A percentile compares a stretch with the other conserved stretches of the same genome.
Conservation (phyloP, 2,888 invertebrate genomes). For the Cenopis cana region DNA sequence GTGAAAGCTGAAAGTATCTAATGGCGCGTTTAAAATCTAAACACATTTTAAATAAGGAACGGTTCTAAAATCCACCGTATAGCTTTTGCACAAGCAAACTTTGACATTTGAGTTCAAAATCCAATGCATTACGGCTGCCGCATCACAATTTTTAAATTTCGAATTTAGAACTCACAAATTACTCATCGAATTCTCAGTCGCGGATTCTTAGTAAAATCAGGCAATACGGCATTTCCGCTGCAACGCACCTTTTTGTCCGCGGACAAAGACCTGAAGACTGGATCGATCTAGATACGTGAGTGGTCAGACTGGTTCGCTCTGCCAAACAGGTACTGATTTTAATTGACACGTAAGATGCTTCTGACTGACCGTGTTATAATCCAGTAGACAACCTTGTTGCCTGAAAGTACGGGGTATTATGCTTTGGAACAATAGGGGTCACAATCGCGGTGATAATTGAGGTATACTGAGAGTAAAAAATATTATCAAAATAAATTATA, state of each 20-base stretch:
- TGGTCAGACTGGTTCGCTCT: slow-evolving; percentile 38
- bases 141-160: slow-evolving; percentile 17
- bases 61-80: neutral
- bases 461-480: too few relatives aligned
- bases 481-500: too few relatives aligned
- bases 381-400: too few relatives aligned
- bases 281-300: slow-evolving; percentile 40
- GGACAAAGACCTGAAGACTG: slow-evolving; percentile 42
- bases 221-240: slow-evolving; percentile 39
- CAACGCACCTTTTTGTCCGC: slow-evolving; percentile 27
- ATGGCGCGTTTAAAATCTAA: neutral
- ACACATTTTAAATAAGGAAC: slow-evolving; percentile 9
- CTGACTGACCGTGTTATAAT: too few relatives aligned
- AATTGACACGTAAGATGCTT: slow-evolving; percentile 15
- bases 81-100: neutral
- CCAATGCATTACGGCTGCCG: too few relatives aligned
- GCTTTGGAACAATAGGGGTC: slow-evolving; percentile 6
- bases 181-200: slow-evolving; percentile 22
- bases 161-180: slow-evolving; percentile 21
- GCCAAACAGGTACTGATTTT: slow-evolving; percentile 35
- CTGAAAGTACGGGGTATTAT: too few relatives aligned
- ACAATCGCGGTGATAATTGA: neutral
- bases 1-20: slow-evolving; percentile 26
- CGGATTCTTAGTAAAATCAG: slow-evolving; percentile 28
- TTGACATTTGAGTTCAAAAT: neutral